These are phyloP conservation scores for Mesembrinibis cayennensis DNA, from an alignment of 2,113 vertebrate species.

Conservation along the genomic window DNA sequence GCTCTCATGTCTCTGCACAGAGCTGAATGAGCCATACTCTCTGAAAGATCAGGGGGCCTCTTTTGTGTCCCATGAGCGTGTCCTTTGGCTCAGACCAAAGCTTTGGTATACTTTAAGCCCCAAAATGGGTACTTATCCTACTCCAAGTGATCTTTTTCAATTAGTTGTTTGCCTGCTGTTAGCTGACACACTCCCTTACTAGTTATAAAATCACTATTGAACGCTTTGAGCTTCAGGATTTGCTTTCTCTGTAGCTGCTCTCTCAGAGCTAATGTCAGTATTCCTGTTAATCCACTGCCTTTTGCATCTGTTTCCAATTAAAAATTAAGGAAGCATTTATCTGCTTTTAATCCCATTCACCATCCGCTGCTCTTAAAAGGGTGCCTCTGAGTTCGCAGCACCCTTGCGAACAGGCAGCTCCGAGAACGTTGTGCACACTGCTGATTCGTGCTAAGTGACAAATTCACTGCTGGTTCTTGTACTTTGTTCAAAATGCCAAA, in stretches of 20 bases:
- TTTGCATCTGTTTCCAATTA: slow-evolving; percentile 12
- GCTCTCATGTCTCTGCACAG: not conserved
- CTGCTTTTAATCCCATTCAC: not conserved
- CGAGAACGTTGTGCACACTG: accelerated
- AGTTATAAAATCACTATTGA: not conserved
- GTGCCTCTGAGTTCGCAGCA: not conserved
- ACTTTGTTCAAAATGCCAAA: not conserved
- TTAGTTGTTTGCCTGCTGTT: not conserved
- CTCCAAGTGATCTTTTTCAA: not conserved
- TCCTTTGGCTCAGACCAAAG: not conserved
- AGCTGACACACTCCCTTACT: not conserved
- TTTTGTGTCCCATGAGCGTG: not conserved
- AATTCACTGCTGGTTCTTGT: not conserved
- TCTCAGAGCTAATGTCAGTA: not conserved
- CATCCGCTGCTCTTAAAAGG: not conserved
- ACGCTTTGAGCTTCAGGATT: not conserved
- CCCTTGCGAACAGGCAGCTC: not conserved
- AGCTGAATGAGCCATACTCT: not conserved
- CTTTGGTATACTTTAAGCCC: not conserved
- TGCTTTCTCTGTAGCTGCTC: not conserved
- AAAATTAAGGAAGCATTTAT: slow-evolving; percentile 24
- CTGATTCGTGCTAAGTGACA: not conserved
- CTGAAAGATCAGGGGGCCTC: not conserved
- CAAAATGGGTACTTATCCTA: not conserved
- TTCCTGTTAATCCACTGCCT: slow-evolving; percentile 1